A percentile compares a stretch with the other conserved stretches of the same genome.
Evolutionary conservation across 2,113 vertebrate genomes (phyloP).

Genomic region (Mungos mungo): DNA sequence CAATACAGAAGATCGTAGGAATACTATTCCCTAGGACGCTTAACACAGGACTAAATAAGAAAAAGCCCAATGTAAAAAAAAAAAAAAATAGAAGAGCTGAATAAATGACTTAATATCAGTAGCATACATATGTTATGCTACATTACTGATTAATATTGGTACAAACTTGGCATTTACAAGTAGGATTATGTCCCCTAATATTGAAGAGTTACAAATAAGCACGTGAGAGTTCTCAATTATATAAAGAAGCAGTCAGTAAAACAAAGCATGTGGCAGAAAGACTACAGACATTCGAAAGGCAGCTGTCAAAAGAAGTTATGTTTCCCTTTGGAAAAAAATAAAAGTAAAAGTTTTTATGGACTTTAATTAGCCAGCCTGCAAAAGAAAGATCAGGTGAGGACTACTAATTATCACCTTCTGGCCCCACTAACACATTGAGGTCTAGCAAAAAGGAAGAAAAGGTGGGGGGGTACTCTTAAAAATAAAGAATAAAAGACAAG

Average conservation of each 20-base stretch:
- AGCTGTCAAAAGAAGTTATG: neutral
- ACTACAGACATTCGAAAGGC: neutral
- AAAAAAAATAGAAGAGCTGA: neutral
- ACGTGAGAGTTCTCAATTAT: neutral
- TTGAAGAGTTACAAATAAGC: neutral
- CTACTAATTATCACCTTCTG: conserved; percentile 84
- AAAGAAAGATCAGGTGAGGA: conserved; percentile 54
- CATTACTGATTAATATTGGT: neutral
- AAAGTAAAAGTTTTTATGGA: conserved; percentile 20
- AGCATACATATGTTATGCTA: neutral
- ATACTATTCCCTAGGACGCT: neutral
- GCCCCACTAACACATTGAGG: conserved; percentile 74
- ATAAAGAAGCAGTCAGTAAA: neutral
- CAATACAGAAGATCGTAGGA: neutral
- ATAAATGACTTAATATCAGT: neutral
- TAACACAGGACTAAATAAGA: neutral
- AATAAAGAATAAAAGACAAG: neutral
- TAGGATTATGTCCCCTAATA: neutral
- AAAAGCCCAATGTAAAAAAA: neutral
- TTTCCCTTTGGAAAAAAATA: conserved; percentile 32
- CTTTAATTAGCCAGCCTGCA: conserved; percentile 64
- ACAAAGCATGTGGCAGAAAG: neutral
- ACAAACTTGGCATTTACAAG: neutral
- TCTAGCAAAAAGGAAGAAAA: conserved; percentile 55
- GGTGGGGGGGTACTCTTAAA: neutral